phyloP scores from a whole-genome alignment of 2,797 vertebrate genomes.

The Tinamus major region DNA sequence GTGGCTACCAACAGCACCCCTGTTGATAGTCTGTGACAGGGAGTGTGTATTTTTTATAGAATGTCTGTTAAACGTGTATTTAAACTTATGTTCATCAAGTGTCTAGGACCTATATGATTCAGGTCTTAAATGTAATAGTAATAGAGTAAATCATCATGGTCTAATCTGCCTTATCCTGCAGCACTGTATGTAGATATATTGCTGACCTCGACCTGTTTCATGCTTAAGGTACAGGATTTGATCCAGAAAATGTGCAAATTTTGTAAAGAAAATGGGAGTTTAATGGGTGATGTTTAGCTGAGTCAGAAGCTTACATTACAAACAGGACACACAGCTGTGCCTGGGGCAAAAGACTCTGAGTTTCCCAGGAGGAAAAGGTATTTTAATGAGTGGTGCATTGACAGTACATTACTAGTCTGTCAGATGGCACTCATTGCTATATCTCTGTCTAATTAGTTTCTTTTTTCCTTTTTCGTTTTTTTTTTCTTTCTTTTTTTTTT shows the following conservation, averaged over 20 bases:
- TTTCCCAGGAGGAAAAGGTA: conserved; percentile 15
- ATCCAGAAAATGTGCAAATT: neutral
- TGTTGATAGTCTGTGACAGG: neutral
- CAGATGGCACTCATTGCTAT: neutral
- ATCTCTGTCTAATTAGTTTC: neutral
- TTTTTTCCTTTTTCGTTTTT: neutral
- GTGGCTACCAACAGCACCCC: neutral
- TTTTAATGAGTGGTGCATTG: neutral
- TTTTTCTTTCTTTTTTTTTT: too few relatives aligned
- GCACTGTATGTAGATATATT: neutral
- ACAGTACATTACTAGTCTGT: neutral
- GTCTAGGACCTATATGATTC: neutral
- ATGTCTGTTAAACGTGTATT: neutral
- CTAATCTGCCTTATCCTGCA: neutral
- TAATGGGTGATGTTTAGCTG: neutral
- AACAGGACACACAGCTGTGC: neutral
- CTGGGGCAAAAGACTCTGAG: neutral
- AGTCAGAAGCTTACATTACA: conserved; percentile 7
- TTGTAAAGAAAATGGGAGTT: neutral
- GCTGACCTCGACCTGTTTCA: neutral
- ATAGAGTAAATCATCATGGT: neutral
- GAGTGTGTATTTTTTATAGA: neutral
- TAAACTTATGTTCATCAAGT: neutral
- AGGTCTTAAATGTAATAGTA: neutral
- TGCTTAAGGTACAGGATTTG: neutral